Conservation (phyloP, 2,888 invertebrate genomes). For the Patella depressa region DNA sequence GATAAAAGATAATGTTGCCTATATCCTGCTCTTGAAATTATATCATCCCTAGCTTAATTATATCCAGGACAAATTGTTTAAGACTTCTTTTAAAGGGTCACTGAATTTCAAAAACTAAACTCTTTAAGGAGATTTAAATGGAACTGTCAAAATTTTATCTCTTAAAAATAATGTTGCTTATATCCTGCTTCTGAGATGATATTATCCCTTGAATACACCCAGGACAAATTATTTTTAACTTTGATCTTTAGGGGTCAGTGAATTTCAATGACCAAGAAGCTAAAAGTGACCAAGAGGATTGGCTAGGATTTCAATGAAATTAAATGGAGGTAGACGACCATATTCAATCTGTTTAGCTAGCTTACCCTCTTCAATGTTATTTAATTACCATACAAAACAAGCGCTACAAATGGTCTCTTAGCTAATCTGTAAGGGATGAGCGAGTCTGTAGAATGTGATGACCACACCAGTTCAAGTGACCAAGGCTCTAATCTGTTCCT, state of each 20-base stretch:
- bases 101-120: not conserved
- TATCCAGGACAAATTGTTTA: not conserved
- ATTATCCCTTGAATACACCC: too few relatives aligned
- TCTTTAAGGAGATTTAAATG: not conserved
- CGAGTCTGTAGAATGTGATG: not conserved
- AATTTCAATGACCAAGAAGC: not conserved
- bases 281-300: conserved; percentile 3
- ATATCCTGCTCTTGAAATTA: not conserved
- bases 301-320: conserved; percentile 1
- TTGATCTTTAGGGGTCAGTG: not conserved
- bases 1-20: not conserved
- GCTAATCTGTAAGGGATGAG: not conserved
- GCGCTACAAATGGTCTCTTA: not conserved
- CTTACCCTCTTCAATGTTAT: conserved; percentile 1
- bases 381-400: conserved; percentile 6
- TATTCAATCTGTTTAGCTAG: not conserved
- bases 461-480: not conserved
- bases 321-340: not conserved
- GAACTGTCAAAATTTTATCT: too few relatives aligned
- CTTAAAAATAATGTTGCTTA: conserved; percentile 6
- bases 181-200: not conserved
- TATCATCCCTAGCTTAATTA: too few relatives aligned
- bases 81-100: not conserved
- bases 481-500: not conserved
- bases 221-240: not conserved